Evolutionary conservation across 2,113 vertebrate species (phyloP).

Genomic region (Bubo bubo): DNA sequence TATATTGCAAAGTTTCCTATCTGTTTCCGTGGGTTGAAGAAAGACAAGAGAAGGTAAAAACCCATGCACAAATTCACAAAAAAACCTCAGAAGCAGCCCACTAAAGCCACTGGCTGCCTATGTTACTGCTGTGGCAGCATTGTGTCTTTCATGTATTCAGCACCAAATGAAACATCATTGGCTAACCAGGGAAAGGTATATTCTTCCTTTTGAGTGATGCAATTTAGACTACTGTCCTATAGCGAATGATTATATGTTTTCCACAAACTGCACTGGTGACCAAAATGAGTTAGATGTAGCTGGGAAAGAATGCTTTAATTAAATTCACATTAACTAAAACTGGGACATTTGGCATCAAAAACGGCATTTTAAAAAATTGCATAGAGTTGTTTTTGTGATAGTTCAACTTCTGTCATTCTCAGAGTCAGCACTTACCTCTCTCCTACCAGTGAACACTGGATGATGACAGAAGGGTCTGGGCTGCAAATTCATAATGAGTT

Average conservation of each 20-base stretch:
- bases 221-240: neutral
- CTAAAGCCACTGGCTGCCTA: neutral
- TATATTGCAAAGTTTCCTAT: neutral
- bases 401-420: neutral
- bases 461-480: neutral
- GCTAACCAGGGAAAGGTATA: neutral
- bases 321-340: neutral
- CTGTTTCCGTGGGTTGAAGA: neutral
- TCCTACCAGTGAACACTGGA: neutral
- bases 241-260: neutral
- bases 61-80: neutral
- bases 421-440: accelerated
- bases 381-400: neutral
- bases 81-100: neutral
- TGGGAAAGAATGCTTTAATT: neutral
- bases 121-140: neutral
- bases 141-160: neutral
- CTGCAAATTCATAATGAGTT: neutral
- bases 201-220: neutral
- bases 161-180: neutral
- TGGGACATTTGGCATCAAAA: neutral
- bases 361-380: neutral
- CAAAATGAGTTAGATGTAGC: neutral
- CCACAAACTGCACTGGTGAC: neutral
- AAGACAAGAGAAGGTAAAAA: neutral